A percentile compares a stretch with the other conserved stretches of the same genome.
Evolutionary conservation across 2,797 vertebrate genomes (phyloP).

Genomic region (Calcarius lapponicus): DNA sequence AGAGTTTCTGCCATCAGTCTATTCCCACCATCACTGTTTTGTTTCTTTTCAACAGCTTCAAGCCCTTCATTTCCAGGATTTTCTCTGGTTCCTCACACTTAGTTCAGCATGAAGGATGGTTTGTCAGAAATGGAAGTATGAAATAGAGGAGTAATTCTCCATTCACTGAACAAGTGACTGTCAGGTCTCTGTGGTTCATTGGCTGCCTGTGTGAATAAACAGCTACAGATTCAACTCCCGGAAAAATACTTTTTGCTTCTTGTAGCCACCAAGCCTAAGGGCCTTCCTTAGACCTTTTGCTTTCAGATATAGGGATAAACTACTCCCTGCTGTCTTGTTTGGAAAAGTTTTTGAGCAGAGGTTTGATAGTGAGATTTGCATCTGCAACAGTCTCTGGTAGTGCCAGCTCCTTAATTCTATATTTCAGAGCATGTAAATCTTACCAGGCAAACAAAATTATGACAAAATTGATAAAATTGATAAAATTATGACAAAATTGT

Average conservation of each 20-base stretch:
- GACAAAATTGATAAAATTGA: neutral
- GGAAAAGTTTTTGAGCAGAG: neutral
- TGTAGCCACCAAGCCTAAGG: neutral
- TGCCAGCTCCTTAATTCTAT: neutral
- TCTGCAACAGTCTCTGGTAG: neutral
- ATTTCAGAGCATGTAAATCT: neutral
- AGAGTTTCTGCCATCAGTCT: neutral
- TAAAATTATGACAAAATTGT: neutral
- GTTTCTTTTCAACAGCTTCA: neutral
- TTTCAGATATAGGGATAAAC: neutral
- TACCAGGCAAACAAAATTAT: neutral
- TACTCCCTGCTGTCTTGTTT: neutral
- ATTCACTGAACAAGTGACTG: neutral
- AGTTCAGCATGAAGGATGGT: neutral
- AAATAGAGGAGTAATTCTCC: neutral
- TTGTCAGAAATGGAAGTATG: neutral
- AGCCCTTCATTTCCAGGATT: neutral
- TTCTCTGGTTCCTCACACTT: neutral
- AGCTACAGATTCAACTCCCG: neutral
- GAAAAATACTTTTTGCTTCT: neutral
- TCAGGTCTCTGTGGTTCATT: neutral
- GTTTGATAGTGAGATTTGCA: neutral
- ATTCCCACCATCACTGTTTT: neutral
- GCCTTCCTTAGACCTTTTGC: neutral
- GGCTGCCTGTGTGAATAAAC: neutral